Conservation (phyloP, 2,797 vertebrate species). For the Anabacerthia variegaticeps region DNA sequence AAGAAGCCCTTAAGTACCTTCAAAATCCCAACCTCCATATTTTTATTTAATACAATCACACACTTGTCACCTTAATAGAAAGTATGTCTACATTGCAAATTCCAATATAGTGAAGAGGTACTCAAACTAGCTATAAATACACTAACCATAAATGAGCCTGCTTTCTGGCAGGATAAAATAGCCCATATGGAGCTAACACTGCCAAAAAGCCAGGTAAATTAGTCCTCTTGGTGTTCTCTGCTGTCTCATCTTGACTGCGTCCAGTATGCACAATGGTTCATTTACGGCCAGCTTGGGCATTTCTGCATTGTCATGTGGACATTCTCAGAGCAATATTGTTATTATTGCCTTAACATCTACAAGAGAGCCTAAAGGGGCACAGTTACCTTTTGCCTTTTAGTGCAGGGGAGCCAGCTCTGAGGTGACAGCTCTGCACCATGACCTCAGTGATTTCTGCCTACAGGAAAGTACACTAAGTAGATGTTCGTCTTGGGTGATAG, state of each 20-base stretch:
- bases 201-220: conserved; percentile 29
- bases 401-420: background rate
- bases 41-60: background rate
- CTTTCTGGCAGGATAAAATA: conserved; percentile 25
- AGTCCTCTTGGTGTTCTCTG: conserved; percentile 4
- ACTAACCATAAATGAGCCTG: background rate
- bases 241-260: background rate
- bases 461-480: background rate
- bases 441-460: background rate
- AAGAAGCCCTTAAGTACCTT: background rate
- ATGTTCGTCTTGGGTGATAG: background rate
- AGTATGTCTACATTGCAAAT: background rate
- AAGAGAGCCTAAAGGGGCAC: background rate
- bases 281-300: background rate
- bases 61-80: background rate
- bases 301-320: background rate
- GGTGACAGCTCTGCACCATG: background rate
- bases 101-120: background rate
- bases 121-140: conserved; percentile 30
- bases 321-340: background rate
- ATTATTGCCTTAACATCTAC: background rate
- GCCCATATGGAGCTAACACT: conserved; percentile 4
- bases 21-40: background rate
- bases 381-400: background rate
- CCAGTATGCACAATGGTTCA: background rate